Evolutionary conservation across 2,797 vertebrate genomes (phyloP).

Genomic region (Rhyacichthys aspro): DNA sequence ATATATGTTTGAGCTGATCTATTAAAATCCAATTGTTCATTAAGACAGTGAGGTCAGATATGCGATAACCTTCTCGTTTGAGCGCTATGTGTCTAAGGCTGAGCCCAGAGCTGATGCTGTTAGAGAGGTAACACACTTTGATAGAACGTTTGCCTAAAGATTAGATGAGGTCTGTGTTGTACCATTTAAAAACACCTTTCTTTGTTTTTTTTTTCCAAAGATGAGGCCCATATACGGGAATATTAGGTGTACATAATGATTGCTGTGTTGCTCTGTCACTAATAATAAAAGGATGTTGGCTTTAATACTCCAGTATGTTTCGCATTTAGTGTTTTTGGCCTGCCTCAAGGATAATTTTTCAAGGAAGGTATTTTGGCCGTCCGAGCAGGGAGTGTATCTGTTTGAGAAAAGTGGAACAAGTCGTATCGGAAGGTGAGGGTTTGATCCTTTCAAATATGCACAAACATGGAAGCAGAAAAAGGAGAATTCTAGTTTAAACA

Average conservation of each 20-base stretch:
- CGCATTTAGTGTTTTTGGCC: constrained; percentile 56
- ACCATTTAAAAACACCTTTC: constrained; percentile 25
- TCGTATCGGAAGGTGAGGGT: constrained; percentile 4
- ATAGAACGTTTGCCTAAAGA: constrained; percentile 33
- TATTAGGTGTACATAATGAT: constrained; percentile 33
- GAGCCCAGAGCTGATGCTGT: constrained; percentile 51
- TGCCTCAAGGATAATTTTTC: constrained; percentile 42
- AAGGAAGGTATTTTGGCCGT: constrained; percentile 37
- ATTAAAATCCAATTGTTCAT: too few relatives aligned
- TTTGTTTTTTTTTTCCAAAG: constrained; percentile 35
- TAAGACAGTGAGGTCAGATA: constrained; percentile 46
- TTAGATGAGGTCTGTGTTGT: constrained; percentile 27
- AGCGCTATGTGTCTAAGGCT: constrained; percentile 72
- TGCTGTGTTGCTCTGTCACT: constrained; percentile 35
- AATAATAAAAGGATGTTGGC: constrained; percentile 34
- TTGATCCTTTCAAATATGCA: constrained; percentile 30
- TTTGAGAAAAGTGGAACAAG: constrained; percentile 17
- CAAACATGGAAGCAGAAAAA: not conserved
- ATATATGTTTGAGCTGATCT: not conserved
- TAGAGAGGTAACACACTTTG: constrained; percentile 25
- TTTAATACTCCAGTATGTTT: constrained; percentile 54
- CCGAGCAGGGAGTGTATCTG: constrained; percentile 1
- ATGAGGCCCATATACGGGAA: constrained; percentile 37
- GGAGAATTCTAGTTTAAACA: constrained; percentile 13
- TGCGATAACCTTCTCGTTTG: constrained; percentile 69